Percentiles rank a stretch among this genome's conserved stretches.
Conservation (phyloP, 2,888 invertebrate genomes). For the Drosophila paranaensis region DNA sequence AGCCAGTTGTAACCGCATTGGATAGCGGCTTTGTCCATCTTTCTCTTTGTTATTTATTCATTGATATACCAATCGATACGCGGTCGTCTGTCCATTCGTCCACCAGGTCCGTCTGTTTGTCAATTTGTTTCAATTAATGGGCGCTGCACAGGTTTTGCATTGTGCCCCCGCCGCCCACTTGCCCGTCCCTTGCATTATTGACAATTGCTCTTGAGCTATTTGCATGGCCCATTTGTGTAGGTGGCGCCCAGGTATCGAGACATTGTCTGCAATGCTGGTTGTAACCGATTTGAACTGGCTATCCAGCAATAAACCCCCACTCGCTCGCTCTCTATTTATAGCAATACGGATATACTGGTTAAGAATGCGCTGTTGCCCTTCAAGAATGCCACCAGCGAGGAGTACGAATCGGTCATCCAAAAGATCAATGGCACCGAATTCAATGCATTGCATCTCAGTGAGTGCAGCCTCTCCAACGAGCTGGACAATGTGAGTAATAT, state of each 20-base stretch:
- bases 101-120: conserved; percentile 34
- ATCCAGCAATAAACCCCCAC: conserved; percentile 13
- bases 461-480: conserved; percentile 90
- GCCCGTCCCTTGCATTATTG: conserved; percentile 47
- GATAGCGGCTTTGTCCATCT: conserved; percentile 50
- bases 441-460: conserved; percentile 85
- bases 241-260: conserved; percentile 25
- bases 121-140: conserved; percentile 79
- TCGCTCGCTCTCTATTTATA: conserved; percentile 58
- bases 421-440: conserved; percentile 81
- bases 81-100: conserved; percentile 34
- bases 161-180: not conserved
- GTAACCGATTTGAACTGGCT: conserved; percentile 41
- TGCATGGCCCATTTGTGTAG: conserved; percentile 38
- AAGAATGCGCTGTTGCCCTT: conserved; percentile 78
- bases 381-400: conserved; percentile 86
- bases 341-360: conserved; percentile 85
- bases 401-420: conserved; percentile 86
- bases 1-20: conserved; percentile 68
- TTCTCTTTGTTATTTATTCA: conserved; percentile 51
- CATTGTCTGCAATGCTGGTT: conserved; percentile 21
- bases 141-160: conserved; percentile 60
- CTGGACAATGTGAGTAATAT: conserved; percentile 88
- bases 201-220: conserved; percentile 70
- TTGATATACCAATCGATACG: conserved; percentile 71